Base-by-base conservation (phyloP, 2,888 invertebrate species). In the Shargacucullia verbasci region DNA sequence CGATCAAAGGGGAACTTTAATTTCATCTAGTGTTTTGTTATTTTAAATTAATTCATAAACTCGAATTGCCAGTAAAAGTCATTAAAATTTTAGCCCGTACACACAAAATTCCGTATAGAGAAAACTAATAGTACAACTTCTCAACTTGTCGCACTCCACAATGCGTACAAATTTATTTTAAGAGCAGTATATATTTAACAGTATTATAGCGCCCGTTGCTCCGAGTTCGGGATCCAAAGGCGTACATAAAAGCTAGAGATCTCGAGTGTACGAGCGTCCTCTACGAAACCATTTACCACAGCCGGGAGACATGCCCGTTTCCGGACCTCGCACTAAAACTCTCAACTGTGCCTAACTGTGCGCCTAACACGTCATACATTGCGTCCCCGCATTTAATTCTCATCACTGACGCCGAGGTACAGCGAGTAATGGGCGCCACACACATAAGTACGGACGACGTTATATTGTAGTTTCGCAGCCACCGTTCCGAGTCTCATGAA, bases 281-380 rank as follows among this genome's bases (percentile, higher is more conserved):
- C 75, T 49, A 81, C 75, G 67, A 77, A 72, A 77, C 71, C 80
- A 75, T 83, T 82, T 83, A 80, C 82, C 80, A 77, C 78, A 78
- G 78, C 72, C 43, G 67, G 56, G 72, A 65, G 70, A 74, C 71
- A 48, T 55, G 64, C 66, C 59, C 46, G 64, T 69, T 71, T 74
- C 76, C 73, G 73, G 74, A 57, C 55, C 69, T 46, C 41, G 38
- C 40, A 68, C 70, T 63, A 64, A 70, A 73, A 64, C 56, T 61
- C 50, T 4, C 58, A 59, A 68, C 59, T 56, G 14, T 10, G 45
- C 60, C 55, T 52, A 71, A 69, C 53, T 52, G 35, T 58, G 47
- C 41, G 33, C 44, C 40, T 38, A 48, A 48, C 58, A 58, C 69
- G 35, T 55, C 61, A 68, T 79, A 72, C 83, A 82, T 75, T 70